Percentiles rank a stretch among this genome's conserved stretches.
phyloP scores from a whole-genome alignment of 1,140 invertebrate species.

The Phortica variegata region DNA sequence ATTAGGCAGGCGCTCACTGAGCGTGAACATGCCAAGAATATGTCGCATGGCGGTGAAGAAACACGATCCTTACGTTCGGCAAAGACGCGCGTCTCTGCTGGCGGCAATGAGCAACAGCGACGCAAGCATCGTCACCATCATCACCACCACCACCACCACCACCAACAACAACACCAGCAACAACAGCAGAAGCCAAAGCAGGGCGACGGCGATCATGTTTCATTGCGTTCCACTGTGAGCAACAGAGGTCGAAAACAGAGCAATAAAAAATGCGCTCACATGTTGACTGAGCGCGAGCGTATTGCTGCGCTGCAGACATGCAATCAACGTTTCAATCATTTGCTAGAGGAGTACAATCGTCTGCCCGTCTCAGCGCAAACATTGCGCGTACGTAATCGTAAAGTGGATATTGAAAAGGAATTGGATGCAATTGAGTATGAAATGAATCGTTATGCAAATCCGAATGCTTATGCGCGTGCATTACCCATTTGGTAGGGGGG shows the following conservation, averaged over 20 bases:
- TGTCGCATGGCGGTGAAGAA: too few species aligned
- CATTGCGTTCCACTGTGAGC: too few species aligned
- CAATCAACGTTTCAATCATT: constrained; percentile 12
- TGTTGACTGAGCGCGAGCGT: background rate
- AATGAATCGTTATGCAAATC: too few species aligned
- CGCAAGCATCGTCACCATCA: too few species aligned
- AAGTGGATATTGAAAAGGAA: constrained; percentile 15
- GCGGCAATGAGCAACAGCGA: too few species aligned
- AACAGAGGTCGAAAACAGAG: background rate
- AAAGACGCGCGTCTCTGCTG: too few species aligned
- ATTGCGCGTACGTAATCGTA: constrained; percentile 20
- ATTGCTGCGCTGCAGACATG: constrained; percentile 12
- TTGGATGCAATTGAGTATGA: constrained; percentile 26
- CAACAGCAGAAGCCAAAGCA: background rate
- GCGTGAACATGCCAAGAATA: too few species aligned
- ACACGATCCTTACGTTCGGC: too few species aligned
- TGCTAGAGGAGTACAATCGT: constrained; percentile 23
- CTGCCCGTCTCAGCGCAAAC: constrained; percentile 22
- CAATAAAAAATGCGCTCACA: background rate
- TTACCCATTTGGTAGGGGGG: too few species aligned
- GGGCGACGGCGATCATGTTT: background rate
- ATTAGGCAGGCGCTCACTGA: too few species aligned
- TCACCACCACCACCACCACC: background rate
- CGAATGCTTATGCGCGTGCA: too few species aligned
- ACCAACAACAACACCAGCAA: background rate